Conservation (phyloP, 2,797 vertebrate species). For the Pipistrellus nathusii region DNA sequence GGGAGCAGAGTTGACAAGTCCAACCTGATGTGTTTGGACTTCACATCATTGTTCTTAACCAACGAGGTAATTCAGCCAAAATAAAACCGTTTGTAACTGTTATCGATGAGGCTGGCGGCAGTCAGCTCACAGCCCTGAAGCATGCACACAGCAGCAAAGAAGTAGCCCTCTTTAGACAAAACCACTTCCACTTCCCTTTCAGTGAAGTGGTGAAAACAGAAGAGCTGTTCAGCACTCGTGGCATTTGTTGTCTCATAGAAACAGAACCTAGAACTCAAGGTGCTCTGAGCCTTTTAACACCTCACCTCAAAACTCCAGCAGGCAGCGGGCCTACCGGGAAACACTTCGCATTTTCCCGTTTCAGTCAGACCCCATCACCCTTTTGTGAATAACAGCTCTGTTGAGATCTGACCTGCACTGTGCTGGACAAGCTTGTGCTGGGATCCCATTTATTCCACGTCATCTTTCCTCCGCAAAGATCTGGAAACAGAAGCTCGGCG, state of each 20-base stretch:
- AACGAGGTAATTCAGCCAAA: not conserved
- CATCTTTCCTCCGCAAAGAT: not conserved
- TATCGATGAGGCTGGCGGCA: not conserved
- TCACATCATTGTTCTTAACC: not conserved
- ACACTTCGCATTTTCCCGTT: not conserved
- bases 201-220: not conserved
- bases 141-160: not conserved
- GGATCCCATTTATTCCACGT: not conserved
- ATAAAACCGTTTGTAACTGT: not conserved
- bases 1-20: not conserved
- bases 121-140: not conserved
- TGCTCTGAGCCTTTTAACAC: not conserved
- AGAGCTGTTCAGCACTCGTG: fast-evolving
- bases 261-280: not conserved
- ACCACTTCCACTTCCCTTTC: not conserved
- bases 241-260: not conserved
- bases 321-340: fast-evolving
- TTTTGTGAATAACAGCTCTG: not conserved
- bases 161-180: not conserved
- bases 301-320: not conserved
- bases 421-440: not conserved
- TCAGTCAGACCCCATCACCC: too few species aligned
- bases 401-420: not conserved
- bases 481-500: not conserved
- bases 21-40: not conserved